Evolutionary conservation across 2,113 vertebrate species (phyloP), one percentile per base, ranked within the genome.

Genomic region (Pyxicephalus adspersus): DNA sequence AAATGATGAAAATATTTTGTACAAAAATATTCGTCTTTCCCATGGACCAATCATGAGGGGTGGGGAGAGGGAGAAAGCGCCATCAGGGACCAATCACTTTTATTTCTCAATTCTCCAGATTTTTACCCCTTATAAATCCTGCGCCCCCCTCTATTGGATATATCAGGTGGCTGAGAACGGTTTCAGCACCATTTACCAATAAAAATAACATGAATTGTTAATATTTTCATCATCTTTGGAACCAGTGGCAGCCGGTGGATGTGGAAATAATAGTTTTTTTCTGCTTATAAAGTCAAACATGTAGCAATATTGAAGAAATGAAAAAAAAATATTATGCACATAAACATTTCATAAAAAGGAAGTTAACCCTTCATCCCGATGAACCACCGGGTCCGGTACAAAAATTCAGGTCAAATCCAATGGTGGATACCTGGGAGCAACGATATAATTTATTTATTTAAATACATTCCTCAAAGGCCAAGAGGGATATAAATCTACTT

Each of bases 1-100:
- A 64, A 61, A 77, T 45, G 25, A 66, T 78, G 76, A 63, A 78
- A 78, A 78, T 16, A 54, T 31, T 29, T 77, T 26, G 54, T 78
- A 78, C 50, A 78, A 78, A 66, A 34, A 78, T 57, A 64, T 18
- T 65, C 55, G 13, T 55, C 19, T 29, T 50, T 16, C 20, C 45
- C 22, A n/a, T n/a, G n/a, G n/a, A n/a, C n/a, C n/a, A n/a, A n/a
- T n/a, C n/a, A n/a, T n/a, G n/a, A n/a, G n/a, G n/a, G n/a, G n/a
- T n/a, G n/a, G n/a, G n/a, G n/a, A n/a, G n/a, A n/a, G n/a, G n/a
- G n/a, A n/a, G n/a, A n/a, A n/a, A n/a, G n/a, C n/a, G n/a, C n/a
- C 51, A 57, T 2, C 8, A 29, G 26, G 57, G 57, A 51, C 54
- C 18, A 16, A 26, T 4, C 25, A 3, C 8, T 19, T 28, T 22